A percentile compares a stretch with the other conserved stretches of the same genome.
Evolutionary conservation across 2,113 vertebrate species (phyloP).

Genomic region (Notarius quadriscutis): DNA sequence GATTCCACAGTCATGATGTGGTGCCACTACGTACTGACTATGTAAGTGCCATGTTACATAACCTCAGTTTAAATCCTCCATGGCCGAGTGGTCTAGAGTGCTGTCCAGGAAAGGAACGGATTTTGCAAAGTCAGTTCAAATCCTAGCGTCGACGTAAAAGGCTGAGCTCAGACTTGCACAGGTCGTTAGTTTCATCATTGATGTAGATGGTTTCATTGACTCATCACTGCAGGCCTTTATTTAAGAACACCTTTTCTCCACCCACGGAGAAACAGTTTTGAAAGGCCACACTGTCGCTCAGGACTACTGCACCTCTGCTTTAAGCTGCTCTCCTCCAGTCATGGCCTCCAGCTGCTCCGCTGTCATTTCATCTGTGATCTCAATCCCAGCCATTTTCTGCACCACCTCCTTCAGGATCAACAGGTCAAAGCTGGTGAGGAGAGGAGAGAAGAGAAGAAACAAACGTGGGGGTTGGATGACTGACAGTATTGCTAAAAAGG

Average conservation of each 20-base stretch:
- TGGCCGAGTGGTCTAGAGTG: too few species aligned
- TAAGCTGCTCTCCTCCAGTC: constrained; percentile 97
- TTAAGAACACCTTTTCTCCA: neutral
- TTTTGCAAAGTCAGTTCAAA: too few species aligned
- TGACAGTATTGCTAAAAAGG: neutral
- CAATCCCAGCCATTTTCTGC: constrained; percentile 99
- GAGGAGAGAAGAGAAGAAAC: constrained; percentile 42
- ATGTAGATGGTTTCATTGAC: neutral
- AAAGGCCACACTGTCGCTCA: neutral
- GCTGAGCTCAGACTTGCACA: too few species aligned
- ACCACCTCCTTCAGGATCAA: constrained; percentile 98
- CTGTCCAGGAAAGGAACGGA: too few species aligned
- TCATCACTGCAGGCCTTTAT: too few species aligned
- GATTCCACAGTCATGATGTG: too few species aligned
- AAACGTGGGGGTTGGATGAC: neutral
- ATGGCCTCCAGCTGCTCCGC: constrained; percentile 96
- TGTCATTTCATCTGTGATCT: constrained; percentile 99
- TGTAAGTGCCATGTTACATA: too few species aligned
- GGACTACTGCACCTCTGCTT: constrained; percentile 84
- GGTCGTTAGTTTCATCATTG: neutral
- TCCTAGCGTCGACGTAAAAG: too few species aligned
- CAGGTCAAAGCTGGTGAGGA: constrained; percentile 87
- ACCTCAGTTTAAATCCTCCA: too few species aligned
- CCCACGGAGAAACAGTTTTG: neutral
- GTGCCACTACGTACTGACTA: too few species aligned